phyloP scores from a whole-genome alignment of 2,888 invertebrate genomes.

The Theodoxus fluviatilis region DNA sequence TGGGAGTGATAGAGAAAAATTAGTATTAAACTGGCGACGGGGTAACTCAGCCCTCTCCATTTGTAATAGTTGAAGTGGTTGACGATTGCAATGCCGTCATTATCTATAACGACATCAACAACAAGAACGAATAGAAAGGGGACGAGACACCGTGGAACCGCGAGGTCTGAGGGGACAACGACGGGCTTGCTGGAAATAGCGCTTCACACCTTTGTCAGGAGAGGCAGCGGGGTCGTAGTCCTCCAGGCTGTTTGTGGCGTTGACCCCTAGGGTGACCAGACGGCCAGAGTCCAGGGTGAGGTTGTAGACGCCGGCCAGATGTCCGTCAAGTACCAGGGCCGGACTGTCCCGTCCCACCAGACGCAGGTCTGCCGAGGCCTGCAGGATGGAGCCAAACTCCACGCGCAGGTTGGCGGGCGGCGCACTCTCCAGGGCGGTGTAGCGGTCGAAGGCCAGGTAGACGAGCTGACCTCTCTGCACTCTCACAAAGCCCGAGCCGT shows the following conservation, averaged over 20 bases:
- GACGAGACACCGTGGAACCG: no score
- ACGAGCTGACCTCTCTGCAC: slow-evolving; percentile 36
- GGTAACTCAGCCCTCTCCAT: no score
- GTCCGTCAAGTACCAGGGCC: slow-evolving; percentile 40
- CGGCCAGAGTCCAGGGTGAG: slow-evolving; percentile 42
- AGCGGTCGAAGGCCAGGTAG: slow-evolving; percentile 42
- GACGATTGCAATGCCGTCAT: no score
- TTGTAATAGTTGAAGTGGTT: no score
- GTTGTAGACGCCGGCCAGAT: slow-evolving; percentile 46
- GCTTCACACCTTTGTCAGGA: no score
- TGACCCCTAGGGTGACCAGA: slow-evolving; percentile 34
- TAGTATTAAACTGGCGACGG: no score
- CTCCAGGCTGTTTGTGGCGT: slow-evolving; percentile 41
- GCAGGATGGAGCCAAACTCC: slow-evolving; percentile 38
- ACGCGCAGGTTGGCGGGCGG: slow-evolving; percentile 47
- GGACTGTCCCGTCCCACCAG: slow-evolving; percentile 40
- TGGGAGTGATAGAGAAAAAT: no score
- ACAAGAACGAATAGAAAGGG: no score
- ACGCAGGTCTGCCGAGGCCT: slow-evolving; percentile 42
- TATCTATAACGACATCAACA: no score
- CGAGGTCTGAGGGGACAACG: no score
- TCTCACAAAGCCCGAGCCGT: slow-evolving; percentile 41
- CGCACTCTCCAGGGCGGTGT: slow-evolving; percentile 36
- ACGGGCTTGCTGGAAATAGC: no score
- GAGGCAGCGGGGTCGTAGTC: background rate